phyloP scores from a whole-genome alignment of 1,140 invertebrate species.

The Eulimnadia texana region DNA sequence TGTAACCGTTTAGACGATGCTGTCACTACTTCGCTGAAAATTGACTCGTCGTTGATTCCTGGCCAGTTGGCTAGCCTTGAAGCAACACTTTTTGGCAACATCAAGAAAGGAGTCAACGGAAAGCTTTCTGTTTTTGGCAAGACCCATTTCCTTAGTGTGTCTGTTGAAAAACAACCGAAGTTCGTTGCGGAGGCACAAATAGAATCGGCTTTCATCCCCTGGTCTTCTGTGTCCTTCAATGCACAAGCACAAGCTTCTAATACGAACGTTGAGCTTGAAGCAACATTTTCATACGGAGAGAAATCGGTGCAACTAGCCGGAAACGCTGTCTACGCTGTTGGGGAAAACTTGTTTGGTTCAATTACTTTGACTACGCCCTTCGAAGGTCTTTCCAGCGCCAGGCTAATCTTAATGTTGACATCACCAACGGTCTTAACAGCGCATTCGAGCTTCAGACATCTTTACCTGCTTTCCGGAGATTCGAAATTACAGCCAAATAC shows the following conservation, averaged over 20 bases:
- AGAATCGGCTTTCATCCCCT: conserved; percentile 9
- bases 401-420: too few species aligned
- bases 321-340: too few species aligned
- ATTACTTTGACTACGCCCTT: too few species aligned
- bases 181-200: background rate
- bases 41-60: conserved; percentile 12
- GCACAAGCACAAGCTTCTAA: too few species aligned
- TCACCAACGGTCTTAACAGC: conserved; percentile 11
- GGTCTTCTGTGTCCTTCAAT: background rate
- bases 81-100: background rate
- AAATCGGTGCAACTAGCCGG: too few species aligned
- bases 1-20: background rate
- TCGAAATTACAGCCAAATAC: conserved; percentile 17
- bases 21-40: background rate
- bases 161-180: background rate
- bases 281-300: too few species aligned
- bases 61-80: background rate
- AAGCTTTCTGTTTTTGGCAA: conserved; percentile 7
- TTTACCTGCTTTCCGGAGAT: conserved; percentile 6
- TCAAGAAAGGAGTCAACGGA: background rate
- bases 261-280: too few species aligned
- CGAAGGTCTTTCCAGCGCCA: background rate
- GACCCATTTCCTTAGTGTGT: background rate
- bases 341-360: too few species aligned
- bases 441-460: conserved; percentile 20